Percentiles rank a stretch among this genome's conserved stretches.
phyloP scores from a whole-genome alignment of 2,888 invertebrate species.

The Clivina fossor region DNA sequence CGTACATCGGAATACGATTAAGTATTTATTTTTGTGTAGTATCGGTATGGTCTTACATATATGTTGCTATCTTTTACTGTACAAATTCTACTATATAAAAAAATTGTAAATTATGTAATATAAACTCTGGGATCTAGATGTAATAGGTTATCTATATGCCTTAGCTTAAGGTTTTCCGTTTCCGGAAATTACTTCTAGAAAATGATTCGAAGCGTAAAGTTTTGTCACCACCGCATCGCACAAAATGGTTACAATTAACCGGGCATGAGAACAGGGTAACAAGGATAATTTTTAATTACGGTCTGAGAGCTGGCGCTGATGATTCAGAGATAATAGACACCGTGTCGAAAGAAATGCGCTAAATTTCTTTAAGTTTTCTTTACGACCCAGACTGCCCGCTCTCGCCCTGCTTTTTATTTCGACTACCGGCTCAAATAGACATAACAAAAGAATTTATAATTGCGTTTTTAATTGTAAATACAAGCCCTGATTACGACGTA shows the following conservation, averaged over 20 bases:
- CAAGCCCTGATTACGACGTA: constrained; percentile 28
- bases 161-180: too few species aligned
- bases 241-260: constrained; percentile 25
- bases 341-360: constrained; percentile 16
- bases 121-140: too few species aligned
- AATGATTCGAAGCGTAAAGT: too few species aligned
- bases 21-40: too few species aligned
- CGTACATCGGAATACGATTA: too few species aligned
- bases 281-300: constrained; percentile 32
- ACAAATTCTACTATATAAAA: too few species aligned
- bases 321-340: constrained; percentile 31
- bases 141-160: too few species aligned
- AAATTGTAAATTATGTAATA: too few species aligned
- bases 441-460: constrained; percentile 33
- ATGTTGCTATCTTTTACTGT: too few species aligned
- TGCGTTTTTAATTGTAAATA: constrained; percentile 30
- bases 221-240: too few species aligned
- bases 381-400: neutral
- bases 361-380: neutral
- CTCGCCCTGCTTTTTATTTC: constrained; percentile 10
- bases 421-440: constrained; percentile 2
- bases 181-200: too few species aligned
- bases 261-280: constrained; percentile 20
- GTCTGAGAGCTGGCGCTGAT: constrained; percentile 28
- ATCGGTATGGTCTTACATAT: too few species aligned